These are phyloP conservation scores for sheep (Ovis aries) DNA, from an alignment of 2,113 vertebrate species.

Conservation along the genomic window DNA sequence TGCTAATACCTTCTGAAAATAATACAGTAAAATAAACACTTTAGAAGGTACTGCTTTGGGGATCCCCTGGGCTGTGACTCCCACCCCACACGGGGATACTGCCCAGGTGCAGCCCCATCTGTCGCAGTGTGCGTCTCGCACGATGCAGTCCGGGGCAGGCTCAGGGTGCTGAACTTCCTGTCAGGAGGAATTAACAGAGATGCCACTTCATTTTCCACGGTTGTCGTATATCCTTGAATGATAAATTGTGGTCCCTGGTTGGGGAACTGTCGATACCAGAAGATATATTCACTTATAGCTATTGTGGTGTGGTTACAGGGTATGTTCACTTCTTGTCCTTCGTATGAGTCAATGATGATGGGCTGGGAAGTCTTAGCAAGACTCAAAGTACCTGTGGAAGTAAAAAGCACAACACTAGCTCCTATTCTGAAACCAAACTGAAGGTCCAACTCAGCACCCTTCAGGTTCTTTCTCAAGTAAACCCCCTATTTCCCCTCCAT, in stretches of 20 bases:
- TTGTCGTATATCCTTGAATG: conserved; percentile 19
- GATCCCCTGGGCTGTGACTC: neutral
- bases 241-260: neutral
- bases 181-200: conserved; percentile 23
- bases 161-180: conserved; percentile 33
- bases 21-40: neutral
- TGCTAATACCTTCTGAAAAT: neutral
- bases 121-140: neutral
- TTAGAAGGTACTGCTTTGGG: neutral
- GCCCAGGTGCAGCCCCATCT: neutral
- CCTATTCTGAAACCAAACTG: neutral
- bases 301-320: conserved; percentile 11
- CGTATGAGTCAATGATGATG: neutral
- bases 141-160: neutral
- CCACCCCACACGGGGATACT: neutral
- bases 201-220: neutral
- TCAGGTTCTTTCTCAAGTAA: neutral
- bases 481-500: neutral
- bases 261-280: conserved; percentile 52
- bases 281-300: neutral
- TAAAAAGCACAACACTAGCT: neutral
- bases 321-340: conserved; percentile 52
- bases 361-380: conserved; percentile 43
- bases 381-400: neutral
- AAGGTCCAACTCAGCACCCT: neutral